Percentiles rank a stretch among this genome's conserved stretches.
These are phyloP conservation scores for Chroicocephalus ridibundus DNA, from an alignment of 2,113 vertebrate genomes.

Conservation along the genomic window DNA sequence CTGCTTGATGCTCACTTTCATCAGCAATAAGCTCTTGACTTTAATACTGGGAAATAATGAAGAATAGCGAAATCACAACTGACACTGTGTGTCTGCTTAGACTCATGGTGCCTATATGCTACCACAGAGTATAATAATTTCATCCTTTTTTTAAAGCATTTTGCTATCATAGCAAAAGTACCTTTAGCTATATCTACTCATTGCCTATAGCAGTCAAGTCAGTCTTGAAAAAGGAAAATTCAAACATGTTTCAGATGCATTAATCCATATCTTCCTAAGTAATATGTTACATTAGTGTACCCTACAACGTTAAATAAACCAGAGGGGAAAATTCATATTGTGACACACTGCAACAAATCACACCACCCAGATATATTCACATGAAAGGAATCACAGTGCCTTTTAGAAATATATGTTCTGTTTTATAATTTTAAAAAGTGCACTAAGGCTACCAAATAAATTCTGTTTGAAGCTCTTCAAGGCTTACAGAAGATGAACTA, in stretches of 20 bases:
- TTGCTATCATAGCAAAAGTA: background rate
- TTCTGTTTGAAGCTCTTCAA: constrained; percentile 3
- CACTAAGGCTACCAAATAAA: background rate
- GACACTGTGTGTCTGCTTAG: background rate
- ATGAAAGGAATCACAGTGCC: background rate
- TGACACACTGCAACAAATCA: background rate
- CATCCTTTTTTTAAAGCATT: background rate
- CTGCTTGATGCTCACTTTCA: constrained; percentile 31
- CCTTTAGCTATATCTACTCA: background rate
- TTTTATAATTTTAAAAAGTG: background rate
- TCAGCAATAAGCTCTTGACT: constrained; percentile 14
- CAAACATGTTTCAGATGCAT: background rate
- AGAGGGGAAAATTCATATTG: background rate
- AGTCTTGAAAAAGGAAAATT: background rate
- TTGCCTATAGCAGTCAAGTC: background rate
- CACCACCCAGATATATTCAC: background rate
- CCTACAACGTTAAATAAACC: background rate
- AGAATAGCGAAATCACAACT: background rate
- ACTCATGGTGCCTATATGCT: background rate
- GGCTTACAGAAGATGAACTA: background rate
- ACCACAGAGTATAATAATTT: background rate
- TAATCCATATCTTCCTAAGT: background rate
- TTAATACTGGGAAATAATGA: constrained; percentile 15
- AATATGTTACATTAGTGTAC: background rate
- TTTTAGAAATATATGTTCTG: background rate